Percentiles rank a stretch among this genome's conserved stretches.
Evolutionary conservation across 92 coral and sea anemone genomes (phyloP).

Genomic region (Desmophyllum pertusum): DNA sequence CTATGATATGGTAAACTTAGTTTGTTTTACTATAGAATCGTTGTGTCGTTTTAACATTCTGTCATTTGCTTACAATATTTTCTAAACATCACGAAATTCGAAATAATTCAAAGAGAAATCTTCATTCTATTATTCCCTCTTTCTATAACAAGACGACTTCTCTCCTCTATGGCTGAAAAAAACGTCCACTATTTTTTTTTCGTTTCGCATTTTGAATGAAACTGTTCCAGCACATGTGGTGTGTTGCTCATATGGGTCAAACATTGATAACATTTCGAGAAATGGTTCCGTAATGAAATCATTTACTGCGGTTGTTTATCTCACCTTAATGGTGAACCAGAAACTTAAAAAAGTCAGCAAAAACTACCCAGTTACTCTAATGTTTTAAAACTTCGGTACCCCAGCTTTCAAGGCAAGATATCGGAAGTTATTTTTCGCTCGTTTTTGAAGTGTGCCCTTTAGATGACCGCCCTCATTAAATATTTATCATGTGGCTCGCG

Average conservation of each 20-base stretch:
- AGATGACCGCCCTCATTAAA: constrained; percentile 38
- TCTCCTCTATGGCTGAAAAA: neutral
- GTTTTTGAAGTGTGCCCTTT: constrained; percentile 37
- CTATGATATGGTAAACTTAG: neutral
- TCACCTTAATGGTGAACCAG: constrained; percentile 34
- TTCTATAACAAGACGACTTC: neutral
- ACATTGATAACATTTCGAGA: neutral
- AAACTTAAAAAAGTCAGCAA: constrained; percentile 8
- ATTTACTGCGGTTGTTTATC: constrained; percentile 40
- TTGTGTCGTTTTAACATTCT: neutral
- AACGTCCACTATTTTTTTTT: neutral
- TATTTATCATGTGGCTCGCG: constrained; percentile 27
- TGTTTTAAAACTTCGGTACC: constrained; percentile 1
- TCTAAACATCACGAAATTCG: neutral
- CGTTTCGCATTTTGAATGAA: neutral
- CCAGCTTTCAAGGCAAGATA: constrained; percentile 21
- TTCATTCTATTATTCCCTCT: neutral
- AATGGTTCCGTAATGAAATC: neutral
- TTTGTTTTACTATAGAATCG: neutral
- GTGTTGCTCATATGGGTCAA: neutral
- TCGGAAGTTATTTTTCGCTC: constrained; percentile 47
- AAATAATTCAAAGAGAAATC: neutral
- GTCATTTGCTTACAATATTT: neutral
- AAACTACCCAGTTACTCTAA: constrained; percentile 9
- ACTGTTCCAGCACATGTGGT: neutral